phyloP scores from a whole-genome alignment of 2,113 vertebrate species.

The Aix galericulata region DNA sequence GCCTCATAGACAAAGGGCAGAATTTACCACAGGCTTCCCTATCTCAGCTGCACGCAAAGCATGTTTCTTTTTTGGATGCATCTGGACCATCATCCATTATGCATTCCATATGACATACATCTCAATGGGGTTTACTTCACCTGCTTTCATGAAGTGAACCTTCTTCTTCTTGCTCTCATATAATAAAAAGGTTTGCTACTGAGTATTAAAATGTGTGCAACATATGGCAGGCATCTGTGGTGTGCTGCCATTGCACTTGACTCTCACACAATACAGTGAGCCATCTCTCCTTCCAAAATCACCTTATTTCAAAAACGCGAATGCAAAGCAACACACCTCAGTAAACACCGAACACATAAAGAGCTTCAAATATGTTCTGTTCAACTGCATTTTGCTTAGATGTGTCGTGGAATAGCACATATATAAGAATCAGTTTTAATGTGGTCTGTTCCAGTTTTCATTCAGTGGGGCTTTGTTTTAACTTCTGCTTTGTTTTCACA shows the following conservation, averaged over 20 bases:
- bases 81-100: slow-evolving; percentile 49
- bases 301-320: slow-evolving; percentile 16
- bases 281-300: slow-evolving; percentile 60
- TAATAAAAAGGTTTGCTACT: slow-evolving; percentile 52
- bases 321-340: slow-evolving; percentile 41
- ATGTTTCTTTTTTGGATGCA: slow-evolving; percentile 35
- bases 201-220: slow-evolving; percentile 51
- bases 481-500: background rate
- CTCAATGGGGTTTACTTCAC: slow-evolving; percentile 43
- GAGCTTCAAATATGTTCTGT: slow-evolving; percentile 40
- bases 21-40: slow-evolving; percentile 41
- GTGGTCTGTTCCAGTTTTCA: background rate
- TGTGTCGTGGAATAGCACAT: background rate
- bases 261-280: slow-evolving; percentile 38
- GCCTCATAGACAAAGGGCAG: slow-evolving; percentile 55
- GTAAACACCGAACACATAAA: background rate
- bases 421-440: background rate
- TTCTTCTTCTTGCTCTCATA: slow-evolving; percentile 59
- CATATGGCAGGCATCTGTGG: slow-evolving; percentile 67
- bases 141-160: slow-evolving; percentile 52
- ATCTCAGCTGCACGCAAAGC: slow-evolving; percentile 44
- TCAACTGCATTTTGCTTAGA: background rate
- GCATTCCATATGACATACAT: slow-evolving; percentile 39
- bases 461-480: background rate
- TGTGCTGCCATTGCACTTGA: slow-evolving; percentile 52